phyloP scores from a whole-genome alignment of 2,113 vertebrate species.

The Alouatta palliata region DNA sequence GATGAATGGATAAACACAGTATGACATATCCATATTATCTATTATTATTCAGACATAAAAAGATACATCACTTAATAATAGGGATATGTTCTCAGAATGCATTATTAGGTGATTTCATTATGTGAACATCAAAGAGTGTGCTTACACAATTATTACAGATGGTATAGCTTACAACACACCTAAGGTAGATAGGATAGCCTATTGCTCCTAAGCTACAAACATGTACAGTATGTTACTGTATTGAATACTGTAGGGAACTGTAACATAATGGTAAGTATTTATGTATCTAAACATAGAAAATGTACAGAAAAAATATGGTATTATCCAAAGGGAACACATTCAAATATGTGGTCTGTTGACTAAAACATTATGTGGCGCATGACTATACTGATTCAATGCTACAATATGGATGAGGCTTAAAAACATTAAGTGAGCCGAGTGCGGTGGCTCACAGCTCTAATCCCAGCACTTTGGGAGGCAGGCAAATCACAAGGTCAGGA shows the following conservation, averaged over 20 bases:
- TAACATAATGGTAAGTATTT: background rate
- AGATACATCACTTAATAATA: background rate
- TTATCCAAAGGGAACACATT: background rate
- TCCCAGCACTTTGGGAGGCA: too few species aligned
- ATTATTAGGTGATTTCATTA: background rate
- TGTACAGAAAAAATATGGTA: background rate
- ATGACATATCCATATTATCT: background rate
- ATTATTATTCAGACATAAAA: background rate
- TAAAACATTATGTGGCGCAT: background rate
- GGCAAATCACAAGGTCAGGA: too few species aligned
- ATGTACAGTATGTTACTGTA: background rate
- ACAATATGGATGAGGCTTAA: background rate
- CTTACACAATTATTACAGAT: background rate
- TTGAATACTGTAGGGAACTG: background rate
- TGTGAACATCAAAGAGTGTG: background rate
- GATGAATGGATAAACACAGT: background rate
- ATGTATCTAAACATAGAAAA: background rate
- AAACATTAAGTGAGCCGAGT: background rate
- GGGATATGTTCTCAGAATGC: background rate
- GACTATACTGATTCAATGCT: background rate
- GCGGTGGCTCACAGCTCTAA: too few species aligned
- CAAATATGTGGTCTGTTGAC: background rate
- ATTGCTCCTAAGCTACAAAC: background rate
- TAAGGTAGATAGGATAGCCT: background rate
- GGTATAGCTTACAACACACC: background rate